These are phyloP conservation scores for Malacosoma neustria DNA, from an alignment of 2,888 invertebrate species.

Conservation along the genomic window DNA sequence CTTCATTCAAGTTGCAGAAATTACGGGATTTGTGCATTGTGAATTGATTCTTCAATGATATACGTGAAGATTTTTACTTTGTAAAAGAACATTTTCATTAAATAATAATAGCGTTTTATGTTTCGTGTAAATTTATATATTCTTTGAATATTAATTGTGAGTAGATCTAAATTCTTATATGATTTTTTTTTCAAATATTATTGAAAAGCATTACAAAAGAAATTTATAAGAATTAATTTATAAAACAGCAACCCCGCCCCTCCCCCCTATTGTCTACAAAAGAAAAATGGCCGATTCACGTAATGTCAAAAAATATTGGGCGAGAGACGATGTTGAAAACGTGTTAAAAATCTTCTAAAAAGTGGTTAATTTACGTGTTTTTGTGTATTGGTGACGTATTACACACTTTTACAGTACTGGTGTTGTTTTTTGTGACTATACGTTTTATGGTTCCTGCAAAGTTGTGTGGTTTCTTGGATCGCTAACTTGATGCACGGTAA, in stretches of 20 bases:
- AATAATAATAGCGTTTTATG: no score
- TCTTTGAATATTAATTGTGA: no score
- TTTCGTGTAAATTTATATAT: no score
- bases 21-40: slow-evolving; percentile 3
- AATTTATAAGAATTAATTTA: slow-evolving; percentile 5
- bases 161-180: no score
- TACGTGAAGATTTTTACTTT: no score
- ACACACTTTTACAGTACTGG: slow-evolving; percentile 1
- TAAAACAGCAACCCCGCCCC: slow-evolving; percentile 36
- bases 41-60: no score
- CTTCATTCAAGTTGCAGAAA: neutral
- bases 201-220: no score
- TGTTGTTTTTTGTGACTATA: neutral
- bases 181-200: no score
- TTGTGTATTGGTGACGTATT: slow-evolving; percentile 37
- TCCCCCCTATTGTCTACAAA: slow-evolving; percentile 45
- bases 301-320: slow-evolving; percentile 60
- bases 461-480: neutral
- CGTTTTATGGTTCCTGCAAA: neutral
- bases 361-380: slow-evolving; percentile 14
- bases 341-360: slow-evolving; percentile 39
- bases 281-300: slow-evolving; percentile 61
- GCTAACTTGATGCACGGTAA: slow-evolving; percentile 7
- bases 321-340: slow-evolving; percentile 45
- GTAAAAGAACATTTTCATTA: no score